Evolutionary conservation across 2,113 vertebrate genomes (phyloP).

Genomic region (Heteronetta atricapilla): DNA sequence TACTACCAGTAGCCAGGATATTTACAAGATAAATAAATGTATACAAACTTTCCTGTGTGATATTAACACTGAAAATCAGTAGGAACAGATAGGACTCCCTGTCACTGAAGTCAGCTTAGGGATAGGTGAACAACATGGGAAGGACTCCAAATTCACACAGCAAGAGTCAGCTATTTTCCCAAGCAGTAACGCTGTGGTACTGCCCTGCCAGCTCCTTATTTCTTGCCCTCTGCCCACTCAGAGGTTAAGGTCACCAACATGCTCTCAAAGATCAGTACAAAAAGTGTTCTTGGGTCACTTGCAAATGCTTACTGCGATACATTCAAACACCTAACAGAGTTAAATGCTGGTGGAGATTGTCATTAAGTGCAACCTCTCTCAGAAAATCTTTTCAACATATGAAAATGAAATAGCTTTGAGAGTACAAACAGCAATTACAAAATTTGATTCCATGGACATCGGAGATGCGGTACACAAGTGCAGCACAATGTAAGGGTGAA

Average conservation of each 20-base stretch:
- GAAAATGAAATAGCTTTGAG: background rate
- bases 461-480: background rate
- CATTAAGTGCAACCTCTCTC: background rate
- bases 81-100: background rate
- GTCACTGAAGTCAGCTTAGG: background rate
- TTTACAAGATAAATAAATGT: background rate
- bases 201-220: background rate
- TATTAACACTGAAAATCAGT: background rate
- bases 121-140: accelerated
- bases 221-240: too few relatives aligned
- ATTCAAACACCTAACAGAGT: background rate
- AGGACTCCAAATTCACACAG: background rate
- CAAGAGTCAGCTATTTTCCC: background rate
- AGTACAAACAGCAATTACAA: background rate
- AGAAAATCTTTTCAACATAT: background rate
- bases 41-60: background rate
- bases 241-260: background rate
- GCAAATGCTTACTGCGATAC: background rate
- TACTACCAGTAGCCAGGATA: background rate
- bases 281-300: background rate
- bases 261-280: background rate
- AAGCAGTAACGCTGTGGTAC: background rate
- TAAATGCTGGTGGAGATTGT: background rate
- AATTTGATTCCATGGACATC: background rate
- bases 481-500: background rate